Evolutionary conservation across 2,888 invertebrate genomes (phyloP).

Genomic region (Euzetes globulus): DNA sequence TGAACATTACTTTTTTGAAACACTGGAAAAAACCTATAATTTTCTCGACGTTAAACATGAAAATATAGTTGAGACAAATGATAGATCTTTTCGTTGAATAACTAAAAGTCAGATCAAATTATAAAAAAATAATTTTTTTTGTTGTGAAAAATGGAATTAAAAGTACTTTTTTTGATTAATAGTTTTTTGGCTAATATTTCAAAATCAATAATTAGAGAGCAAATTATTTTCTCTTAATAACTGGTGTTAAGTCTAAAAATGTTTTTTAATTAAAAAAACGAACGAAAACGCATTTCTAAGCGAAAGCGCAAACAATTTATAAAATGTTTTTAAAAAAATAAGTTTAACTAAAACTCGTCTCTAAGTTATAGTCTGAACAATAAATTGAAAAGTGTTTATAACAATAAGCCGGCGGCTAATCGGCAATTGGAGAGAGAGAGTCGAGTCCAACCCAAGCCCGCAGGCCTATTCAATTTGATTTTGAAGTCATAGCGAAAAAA

Average conservation of each 20-base stretch:
- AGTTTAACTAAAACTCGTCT: background rate
- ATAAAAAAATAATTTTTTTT: background rate
- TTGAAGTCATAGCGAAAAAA: background rate
- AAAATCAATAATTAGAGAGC: constrained; percentile 25
- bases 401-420: constrained; percentile 14
- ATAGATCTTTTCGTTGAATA: background rate
- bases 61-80: background rate
- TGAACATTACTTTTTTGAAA: background rate
- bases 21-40: background rate
- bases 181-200: background rate
- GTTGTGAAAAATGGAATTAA: background rate
- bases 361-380: background rate
- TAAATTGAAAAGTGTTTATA: constrained; percentile 31
- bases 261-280: constrained; percentile 15
- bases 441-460: constrained; percentile 24
- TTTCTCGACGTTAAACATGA: background rate
- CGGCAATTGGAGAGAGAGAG: constrained; percentile 12
- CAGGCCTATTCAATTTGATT: background rate
- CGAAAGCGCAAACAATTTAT: constrained; percentile 9
- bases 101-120: background rate
- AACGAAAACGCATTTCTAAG: background rate
- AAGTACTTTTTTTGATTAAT: constrained; percentile 18
- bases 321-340: constrained; percentile 8
- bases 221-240: constrained; percentile 8
- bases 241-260: background rate